Evolutionary conservation across 2,888 invertebrate species (phyloP).

Genomic region (Machimus atricapillus): DNA sequence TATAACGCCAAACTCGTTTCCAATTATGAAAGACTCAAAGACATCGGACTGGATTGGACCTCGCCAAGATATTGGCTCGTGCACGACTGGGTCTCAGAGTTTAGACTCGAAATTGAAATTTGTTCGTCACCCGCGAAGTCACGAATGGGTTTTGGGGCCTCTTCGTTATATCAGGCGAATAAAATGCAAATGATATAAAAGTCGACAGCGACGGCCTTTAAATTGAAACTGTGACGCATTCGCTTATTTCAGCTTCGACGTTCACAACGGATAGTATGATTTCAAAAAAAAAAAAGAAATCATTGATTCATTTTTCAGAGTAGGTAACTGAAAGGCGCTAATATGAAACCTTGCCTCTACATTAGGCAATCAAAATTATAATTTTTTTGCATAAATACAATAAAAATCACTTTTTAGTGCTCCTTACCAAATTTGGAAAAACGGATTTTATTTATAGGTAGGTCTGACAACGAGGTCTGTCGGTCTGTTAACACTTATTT

Average conservation of each 20-base stretch:
- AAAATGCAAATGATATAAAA: background rate
- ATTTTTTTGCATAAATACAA: no score
- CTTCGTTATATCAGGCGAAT: background rate
- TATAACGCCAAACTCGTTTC: conserved; percentile 1
- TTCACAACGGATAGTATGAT: background rate
- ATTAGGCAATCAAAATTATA: no score
- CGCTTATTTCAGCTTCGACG: background rate
- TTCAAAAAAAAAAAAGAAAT: background rate
- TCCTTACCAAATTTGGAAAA: no score
- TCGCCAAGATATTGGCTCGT: background rate
- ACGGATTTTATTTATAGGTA: no score
- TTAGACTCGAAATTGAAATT: background rate
- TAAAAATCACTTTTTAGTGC: no score
- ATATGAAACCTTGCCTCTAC: no score
- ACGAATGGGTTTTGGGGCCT: background rate
- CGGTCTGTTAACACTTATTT: no score
- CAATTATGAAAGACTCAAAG: background rate
- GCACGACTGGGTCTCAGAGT: background rate
- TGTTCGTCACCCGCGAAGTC: background rate
- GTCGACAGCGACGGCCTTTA: background rate
- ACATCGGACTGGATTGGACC: background rate
- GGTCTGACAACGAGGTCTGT: no score
- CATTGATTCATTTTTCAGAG: background rate
- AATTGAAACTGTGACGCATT: background rate
- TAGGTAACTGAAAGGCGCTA: background rate